Evolutionary conservation across 2,888 invertebrate species (phyloP).

Genomic region (Hydrotaea diabolus): DNA sequence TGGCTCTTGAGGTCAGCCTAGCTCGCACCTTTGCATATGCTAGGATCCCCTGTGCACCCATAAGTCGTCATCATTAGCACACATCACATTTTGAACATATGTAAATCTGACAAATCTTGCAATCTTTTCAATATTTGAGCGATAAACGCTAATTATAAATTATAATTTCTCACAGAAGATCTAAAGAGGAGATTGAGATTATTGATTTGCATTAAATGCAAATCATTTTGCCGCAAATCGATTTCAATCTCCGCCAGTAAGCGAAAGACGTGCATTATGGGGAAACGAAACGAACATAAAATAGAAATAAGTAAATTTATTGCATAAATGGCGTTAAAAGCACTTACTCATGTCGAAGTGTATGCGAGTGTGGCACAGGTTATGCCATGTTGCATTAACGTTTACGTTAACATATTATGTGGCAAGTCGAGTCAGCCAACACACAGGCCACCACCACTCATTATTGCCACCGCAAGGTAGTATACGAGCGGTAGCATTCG

Average conservation of each 20-base stretch:
- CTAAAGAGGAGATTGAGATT: background rate
- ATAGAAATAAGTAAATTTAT: slow-evolving; percentile 13
- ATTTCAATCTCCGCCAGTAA: background rate
- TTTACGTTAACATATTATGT: background rate
- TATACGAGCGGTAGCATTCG: background rate
- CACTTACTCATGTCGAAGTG: background rate
- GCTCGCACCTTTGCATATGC: no score
- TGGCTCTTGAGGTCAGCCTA: no score
- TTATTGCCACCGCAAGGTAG: background rate
- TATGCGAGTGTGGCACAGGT: slow-evolving; percentile 21
- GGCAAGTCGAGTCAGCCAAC: slow-evolving; percentile 14
- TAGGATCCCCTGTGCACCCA: no score
- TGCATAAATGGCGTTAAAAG: slow-evolving; percentile 21
- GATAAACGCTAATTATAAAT: no score
- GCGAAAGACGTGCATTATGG: background rate
- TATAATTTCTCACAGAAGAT: background rate
- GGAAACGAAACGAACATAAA: background rate
- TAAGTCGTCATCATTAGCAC: no score
- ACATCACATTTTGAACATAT: background rate
- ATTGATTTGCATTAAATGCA: background rate
- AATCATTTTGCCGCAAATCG: background rate
- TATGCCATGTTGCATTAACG: background rate
- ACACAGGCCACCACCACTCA: background rate
- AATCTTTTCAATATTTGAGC: background rate
- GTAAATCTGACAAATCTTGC: background rate